A percentile compares a stretch with the other conserved stretches of the same genome.
These are phyloP conservation scores for Athalia circularis DNA, from an alignment of 2,888 invertebrate species.

Conservation along the genomic window DNA sequence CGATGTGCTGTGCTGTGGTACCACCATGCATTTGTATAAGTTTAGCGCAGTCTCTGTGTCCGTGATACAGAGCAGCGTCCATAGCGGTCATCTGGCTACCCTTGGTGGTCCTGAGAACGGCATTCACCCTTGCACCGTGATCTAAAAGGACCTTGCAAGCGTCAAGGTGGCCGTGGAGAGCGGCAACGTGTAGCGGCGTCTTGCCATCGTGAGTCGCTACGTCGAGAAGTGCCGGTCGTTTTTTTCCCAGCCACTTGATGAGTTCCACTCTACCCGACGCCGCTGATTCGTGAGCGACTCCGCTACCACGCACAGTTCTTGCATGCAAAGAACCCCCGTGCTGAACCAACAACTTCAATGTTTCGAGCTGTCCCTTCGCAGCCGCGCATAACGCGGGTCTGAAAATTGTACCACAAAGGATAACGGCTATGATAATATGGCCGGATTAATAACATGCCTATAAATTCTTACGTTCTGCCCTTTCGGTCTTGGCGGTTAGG, in stretches of 20 bases:
- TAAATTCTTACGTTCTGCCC: slow-evolving; percentile 83
- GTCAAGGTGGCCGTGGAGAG: slow-evolving; percentile 94
- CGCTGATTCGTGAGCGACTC: slow-evolving; percentile 97
- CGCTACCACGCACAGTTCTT: slow-evolving; percentile 94
- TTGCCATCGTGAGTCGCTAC: slow-evolving; percentile 95
- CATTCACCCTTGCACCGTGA: slow-evolving; percentile 89
- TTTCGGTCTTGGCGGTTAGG: slow-evolving; percentile 94
- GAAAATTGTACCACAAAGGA: slow-evolving; percentile 51
- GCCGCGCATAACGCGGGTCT: slow-evolving; percentile 95
- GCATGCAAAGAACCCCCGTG: slow-evolving; percentile 94
- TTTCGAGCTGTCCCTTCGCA: slow-evolving; percentile 95
- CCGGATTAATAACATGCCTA: background rate
- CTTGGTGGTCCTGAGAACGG: slow-evolving; percentile 87
- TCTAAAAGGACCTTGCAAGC: slow-evolving; percentile 92
- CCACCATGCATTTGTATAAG: slow-evolving; percentile 94
- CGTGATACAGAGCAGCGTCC: slow-evolving; percentile 92
- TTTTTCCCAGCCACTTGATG: slow-evolving; percentile 90
- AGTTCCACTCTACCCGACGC: slow-evolving; percentile 92
- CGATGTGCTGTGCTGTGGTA: slow-evolving; percentile 79
- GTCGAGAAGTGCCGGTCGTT: slow-evolving; percentile 89
- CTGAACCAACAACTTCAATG: slow-evolving; percentile 83
- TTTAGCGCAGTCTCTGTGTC: slow-evolving; percentile 93
- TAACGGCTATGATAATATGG: background rate
- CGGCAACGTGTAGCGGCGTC: slow-evolving; percentile 95
- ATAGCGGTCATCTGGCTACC: slow-evolving; percentile 92